These are phyloP conservation scores for Drosophila paulistorum DNA, from an alignment of 1,140 invertebrate genomes.

Conservation along the genomic window DNA sequence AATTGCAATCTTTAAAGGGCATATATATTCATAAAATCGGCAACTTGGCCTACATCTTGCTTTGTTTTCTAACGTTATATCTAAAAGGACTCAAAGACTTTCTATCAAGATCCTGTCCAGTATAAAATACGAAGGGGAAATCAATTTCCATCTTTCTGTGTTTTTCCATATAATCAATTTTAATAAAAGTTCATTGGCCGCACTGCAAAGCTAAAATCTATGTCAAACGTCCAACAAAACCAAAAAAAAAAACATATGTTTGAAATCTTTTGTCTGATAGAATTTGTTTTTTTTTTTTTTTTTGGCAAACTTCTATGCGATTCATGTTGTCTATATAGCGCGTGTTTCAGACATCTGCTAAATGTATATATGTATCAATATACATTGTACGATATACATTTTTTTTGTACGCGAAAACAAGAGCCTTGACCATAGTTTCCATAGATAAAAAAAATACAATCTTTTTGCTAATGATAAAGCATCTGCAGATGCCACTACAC, in stretches of 20 bases:
- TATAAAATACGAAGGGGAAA: neutral
- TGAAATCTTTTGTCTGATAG: conserved; percentile 49
- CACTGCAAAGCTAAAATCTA: conserved; percentile 50
- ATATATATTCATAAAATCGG: neutral
- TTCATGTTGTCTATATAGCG: conserved; percentile 56
- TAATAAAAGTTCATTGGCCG: conserved; percentile 72
- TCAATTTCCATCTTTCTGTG: too few species aligned
- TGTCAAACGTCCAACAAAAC: conserved; percentile 45
- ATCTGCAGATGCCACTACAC: conserved; percentile 23
- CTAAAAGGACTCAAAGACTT: neutral
- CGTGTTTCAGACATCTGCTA: conserved; percentile 51
- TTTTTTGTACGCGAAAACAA: conserved; percentile 16
- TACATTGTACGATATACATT: conserved; percentile 35
- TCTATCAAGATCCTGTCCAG: neutral
- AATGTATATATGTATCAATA: conserved; percentile 26
- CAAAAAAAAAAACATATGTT: conserved; percentile 21
- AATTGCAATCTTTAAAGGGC: conserved; percentile 15
- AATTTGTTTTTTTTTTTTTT: conserved; percentile 37
- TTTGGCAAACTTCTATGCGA: conserved; percentile 36
- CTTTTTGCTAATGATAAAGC: conserved; percentile 37
- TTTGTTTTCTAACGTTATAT: conserved; percentile 7
- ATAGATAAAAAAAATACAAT: conserved; percentile 37
- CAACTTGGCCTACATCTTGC: conserved; percentile 5
- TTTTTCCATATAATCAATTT: neutral
- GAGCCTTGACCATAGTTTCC: conserved; percentile 67